Percentiles rank a stretch among this genome's conserved stretches.
These are phyloP conservation scores for Beroe ovata DNA, from an alignment of 37 sponge, comb jelly and placozoan species.

Conservation along the genomic window DNA sequence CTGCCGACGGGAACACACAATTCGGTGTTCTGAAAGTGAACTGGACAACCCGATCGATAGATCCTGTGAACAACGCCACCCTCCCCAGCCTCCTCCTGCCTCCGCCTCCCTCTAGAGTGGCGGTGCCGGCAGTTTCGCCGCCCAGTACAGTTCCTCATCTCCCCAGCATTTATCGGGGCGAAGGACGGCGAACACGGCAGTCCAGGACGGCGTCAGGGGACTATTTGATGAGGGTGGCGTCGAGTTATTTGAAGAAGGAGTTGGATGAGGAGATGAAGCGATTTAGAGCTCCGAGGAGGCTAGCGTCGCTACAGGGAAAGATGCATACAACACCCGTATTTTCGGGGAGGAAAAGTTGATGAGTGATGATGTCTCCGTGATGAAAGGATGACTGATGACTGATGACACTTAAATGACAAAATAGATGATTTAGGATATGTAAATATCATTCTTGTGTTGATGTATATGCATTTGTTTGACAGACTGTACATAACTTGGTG, in stretches of 20 bases:
- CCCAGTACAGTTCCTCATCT: neutral
- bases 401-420: no score
- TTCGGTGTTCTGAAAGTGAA: conserved; percentile 50
- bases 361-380: no score
- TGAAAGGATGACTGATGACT: no score
- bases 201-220: neutral
- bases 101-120: neutral
- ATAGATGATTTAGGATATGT: no score
- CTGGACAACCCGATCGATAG: conserved; percentile 59
- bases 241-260: conserved; percentile 39
- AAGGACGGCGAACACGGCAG: neutral
- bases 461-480: no score
- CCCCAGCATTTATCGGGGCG: neutral
- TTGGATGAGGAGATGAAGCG: conserved; percentile 24
- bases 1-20: conserved; percentile 19
- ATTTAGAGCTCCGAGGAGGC: conserved; percentile 11
- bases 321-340: neutral
- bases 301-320: neutral
- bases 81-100: conserved; percentile 18
- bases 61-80: neutral
- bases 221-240: conserved; percentile 4
- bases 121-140: neutral
- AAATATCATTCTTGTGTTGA: no score
- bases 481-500: no score
- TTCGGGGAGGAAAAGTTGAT: neutral